Evolutionary conservation across 2,113 vertebrate species (phyloP), one percentile per base, ranked within the genome.

Genomic region (Psettodes erumei): DNA sequence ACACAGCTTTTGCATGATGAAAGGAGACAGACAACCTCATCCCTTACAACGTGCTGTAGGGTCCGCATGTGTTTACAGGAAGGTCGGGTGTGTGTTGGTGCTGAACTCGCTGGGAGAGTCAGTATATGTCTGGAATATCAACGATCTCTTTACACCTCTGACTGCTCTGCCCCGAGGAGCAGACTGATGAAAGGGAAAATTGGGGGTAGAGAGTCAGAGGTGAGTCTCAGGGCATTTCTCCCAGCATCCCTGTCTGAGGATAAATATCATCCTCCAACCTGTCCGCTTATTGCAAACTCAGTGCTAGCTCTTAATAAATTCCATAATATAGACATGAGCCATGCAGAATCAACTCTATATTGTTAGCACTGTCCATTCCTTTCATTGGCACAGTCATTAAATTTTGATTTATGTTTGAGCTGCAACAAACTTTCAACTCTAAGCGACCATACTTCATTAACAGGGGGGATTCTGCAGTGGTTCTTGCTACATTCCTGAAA

Each of bases 151-250:
- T 76, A 43, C 71, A 73, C 60, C 54, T 74, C 42, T 70, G 76
- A 83, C 75, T 79, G 42, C 71, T 64, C 33, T 40, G 42, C 68
- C 72, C 68, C 2, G 13, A 81, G 80, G 77, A 75, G 21, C 37
- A 42, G 63, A 73, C 56, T 63, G 77, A 86, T 76, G 58, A 79
- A 69, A 77, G 78, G 67, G 53, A 75, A 73, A 78, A 76, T 30
- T 66, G 43, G 53, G 73, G 77, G 54, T 27, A 59, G 23, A 43
- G 19, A 82, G 74, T 75, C 64, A 70, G 38, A 75, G 68, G 55
- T 79, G 77, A 79, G 30, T 65, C 71, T 71, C 51, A 45, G 38
- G 47, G 32, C 40, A 72, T 81, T 51, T 81, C 18, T 47, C 56
- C 55, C 37, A 73, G 40, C 37, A 55, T 83, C 65, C 30, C 40